Percentiles rank a stretch among this genome's conserved stretches.
Evolutionary conservation across 92 coral and sea anemone genomes (phyloP).

Genomic region (Chrysogorgia sp.): DNA sequence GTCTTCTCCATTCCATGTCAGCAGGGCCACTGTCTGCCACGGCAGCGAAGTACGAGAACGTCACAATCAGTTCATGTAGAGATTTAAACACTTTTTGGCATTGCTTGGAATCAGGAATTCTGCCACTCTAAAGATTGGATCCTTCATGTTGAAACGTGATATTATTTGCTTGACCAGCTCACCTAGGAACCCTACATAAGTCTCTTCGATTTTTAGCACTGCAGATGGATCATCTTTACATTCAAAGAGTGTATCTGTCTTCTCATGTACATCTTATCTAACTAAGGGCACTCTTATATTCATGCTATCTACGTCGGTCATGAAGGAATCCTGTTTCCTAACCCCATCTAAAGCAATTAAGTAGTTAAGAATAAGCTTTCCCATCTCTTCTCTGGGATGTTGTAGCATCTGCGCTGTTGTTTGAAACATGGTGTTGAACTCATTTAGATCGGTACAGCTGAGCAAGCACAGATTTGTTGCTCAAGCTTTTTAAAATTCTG

Average conservation of each 20-base stretch:
- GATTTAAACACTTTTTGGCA: not conserved
- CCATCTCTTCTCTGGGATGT: slow-evolving; percentile 4
- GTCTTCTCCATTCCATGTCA: slow-evolving; percentile 11
- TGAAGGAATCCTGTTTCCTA: slow-evolving; percentile 1
- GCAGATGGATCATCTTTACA: not conserved
- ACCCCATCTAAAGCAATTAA: not conserved
- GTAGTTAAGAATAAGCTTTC: not conserved
- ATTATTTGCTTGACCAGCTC: not conserved
- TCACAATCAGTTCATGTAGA: not conserved
- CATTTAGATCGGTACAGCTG: not conserved
- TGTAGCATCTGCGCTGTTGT: slow-evolving; percentile 1
- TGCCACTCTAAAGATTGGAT: not conserved
- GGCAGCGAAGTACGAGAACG: not conserved
- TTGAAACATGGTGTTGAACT: slow-evolving; percentile 30
- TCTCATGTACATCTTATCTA: not conserved
- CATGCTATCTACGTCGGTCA: not conserved
- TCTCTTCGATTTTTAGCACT: not conserved
- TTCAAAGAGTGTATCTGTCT: not conserved
- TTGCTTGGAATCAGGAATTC: not conserved
- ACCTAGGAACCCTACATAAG: not conserved
- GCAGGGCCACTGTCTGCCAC: not conserved
- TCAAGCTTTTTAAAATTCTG: not conserved
- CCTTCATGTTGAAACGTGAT: not conserved
- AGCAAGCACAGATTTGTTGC: slow-evolving; percentile 8
- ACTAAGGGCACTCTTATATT: not conserved